A percentile compares a stretch with the other conserved stretches of the same genome.
Conservation (phyloP, 2,113 vertebrate genomes). For the Helogale parvula region DNA sequence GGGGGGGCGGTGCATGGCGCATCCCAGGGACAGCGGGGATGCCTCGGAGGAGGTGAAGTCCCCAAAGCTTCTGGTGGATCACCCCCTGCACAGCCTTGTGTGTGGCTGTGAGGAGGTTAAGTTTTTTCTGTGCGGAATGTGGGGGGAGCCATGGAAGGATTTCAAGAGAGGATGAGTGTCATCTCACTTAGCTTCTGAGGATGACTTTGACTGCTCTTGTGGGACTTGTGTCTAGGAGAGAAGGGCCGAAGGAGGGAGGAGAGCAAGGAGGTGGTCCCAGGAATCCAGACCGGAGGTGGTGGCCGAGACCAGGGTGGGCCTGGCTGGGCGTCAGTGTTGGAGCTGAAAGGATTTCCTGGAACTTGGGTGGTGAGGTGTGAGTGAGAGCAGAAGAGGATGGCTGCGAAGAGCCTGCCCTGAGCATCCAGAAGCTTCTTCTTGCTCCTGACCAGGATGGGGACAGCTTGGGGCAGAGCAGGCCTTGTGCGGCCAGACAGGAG, state of each 20-base stretch:
- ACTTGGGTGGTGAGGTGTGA: neutral
- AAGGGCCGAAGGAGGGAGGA: neutral
- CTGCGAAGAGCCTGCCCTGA: neutral
- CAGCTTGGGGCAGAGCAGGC: neutral
- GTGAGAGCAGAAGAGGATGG: neutral
- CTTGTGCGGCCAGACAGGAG: fast-evolving
- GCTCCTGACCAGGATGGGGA: neutral
- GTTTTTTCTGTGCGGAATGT: neutral
- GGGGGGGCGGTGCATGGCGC: no score
- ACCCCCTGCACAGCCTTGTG: neutral
- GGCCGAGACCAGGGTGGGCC: neutral
- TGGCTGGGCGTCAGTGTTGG: neutral
- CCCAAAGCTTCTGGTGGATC: neutral
- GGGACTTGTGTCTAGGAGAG: neutral
- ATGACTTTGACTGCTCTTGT: neutral
- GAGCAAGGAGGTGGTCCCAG: neutral
- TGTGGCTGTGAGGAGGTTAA: neutral
- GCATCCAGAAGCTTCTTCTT: neutral
- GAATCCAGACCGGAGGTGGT: neutral
- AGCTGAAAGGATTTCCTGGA: neutral
- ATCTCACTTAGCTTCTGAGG: neutral
- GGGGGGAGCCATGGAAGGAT: neutral
- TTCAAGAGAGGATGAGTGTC: neutral
- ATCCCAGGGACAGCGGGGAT: no score
- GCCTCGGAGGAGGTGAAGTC: neutral